Conservation (phyloP, 2,113 vertebrate species). For the Crotalus helleri region DNA sequence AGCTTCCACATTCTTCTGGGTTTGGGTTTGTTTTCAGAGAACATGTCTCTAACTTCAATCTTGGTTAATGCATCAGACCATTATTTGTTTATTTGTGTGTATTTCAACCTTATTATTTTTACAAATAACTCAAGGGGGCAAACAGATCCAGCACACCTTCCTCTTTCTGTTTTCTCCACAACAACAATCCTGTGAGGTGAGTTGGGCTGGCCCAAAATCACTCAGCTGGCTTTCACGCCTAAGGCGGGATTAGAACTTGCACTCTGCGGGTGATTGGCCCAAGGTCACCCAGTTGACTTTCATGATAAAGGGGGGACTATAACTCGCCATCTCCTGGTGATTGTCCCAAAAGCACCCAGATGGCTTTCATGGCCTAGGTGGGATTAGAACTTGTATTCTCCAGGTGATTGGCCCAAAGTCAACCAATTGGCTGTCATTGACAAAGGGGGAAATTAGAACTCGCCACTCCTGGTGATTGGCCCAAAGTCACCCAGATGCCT, state of each 20-base stretch:
- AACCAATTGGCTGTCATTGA: too few species aligned
- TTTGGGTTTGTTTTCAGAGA: neutral
- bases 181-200: neutral
- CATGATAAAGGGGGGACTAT: too few species aligned
- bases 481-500: neutral
- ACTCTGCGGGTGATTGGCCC: too few species aligned
- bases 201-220: neutral
- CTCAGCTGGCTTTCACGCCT: too few species aligned
- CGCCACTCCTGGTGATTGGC: neutral
- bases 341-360: neutral
- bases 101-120: neutral
- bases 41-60: neutral
- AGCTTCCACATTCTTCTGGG: neutral
- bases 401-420: too few species aligned
- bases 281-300: too few species aligned
- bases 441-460: too few species aligned
- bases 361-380: too few species aligned
- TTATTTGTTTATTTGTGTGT: neutral
- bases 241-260: too few species aligned
- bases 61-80: neutral
- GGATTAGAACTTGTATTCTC: too few species aligned
- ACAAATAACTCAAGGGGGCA: neutral
- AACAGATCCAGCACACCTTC: neutral
- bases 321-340: neutral
- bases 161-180: neutral